Conservation (phyloP, 2,797 vertebrate genomes). For the Chelidonichthys spinosus region DNA sequence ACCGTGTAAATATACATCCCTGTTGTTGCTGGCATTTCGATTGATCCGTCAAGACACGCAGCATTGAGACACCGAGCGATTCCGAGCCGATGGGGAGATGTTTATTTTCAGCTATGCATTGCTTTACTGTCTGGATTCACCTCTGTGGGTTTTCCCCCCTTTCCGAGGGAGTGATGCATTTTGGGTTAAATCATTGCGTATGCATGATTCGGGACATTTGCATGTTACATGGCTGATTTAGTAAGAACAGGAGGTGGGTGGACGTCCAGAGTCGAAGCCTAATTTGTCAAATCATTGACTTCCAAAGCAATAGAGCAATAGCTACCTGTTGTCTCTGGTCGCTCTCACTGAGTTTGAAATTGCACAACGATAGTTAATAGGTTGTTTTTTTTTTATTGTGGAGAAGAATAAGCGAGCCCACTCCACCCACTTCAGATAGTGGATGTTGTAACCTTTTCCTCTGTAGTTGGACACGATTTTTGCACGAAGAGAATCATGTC, state of each 20-base stretch:
- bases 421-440: slow-evolving; percentile 56
- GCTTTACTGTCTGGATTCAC: slow-evolving; percentile 24
- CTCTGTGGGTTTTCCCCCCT: slow-evolving; percentile 32
- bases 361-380: slow-evolving; percentile 4
- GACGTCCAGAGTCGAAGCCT: background rate
- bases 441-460: slow-evolving; percentile 34
- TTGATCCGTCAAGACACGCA: slow-evolving; percentile 21
- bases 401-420: slow-evolving; percentile 24
- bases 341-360: slow-evolving; percentile 54
- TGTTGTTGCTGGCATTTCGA: slow-evolving; percentile 23
- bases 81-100: background rate
- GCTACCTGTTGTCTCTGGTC: slow-evolving; percentile 80
- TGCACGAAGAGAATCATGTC: background rate
- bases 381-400: background rate
- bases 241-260: slow-evolving; percentile 3
- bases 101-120: slow-evolving; percentile 4
- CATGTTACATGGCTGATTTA: slow-evolving; percentile 38
- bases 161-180: slow-evolving; percentile 41
- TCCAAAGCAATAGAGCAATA: slow-evolving; percentile 33
- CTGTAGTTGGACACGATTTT: slow-evolving; percentile 32
- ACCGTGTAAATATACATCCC: slow-evolving; percentile 28
- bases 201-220: slow-evolving; percentile 63
- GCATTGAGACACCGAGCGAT: slow-evolving; percentile 10
- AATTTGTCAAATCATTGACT: slow-evolving; percentile 24
- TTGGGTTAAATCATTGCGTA: slow-evolving; percentile 71